Base-by-base conservation (phyloP, 2,797 vertebrate species). In the Epinephelus coioides region DNA sequence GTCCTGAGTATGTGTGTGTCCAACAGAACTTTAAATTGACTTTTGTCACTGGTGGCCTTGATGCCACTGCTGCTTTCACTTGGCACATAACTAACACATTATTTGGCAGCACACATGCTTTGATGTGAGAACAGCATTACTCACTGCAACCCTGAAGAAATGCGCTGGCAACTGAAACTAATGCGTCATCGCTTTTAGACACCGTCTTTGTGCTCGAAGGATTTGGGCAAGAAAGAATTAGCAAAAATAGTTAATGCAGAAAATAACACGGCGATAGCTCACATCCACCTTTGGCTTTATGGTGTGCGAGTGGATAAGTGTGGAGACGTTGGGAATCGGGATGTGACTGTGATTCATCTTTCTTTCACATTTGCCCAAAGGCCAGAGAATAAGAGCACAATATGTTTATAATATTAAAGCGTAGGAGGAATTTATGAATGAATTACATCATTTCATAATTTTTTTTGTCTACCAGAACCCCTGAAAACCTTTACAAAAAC, bases 11-110 rank as follows among this genome's bases (percentile, higher is more conserved):
- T 64, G 51, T 71, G 65, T 57, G 43, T 38, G 40, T 81, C 78
- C 78, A 74, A 86, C 78, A 83, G 54, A 91, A 88, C 88, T 92
- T 89, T 79, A 87, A 87, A 91, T 90, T 91, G 88, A 92, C 89
- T 92, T 91, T 88, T 89, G 86, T 87, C 85, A 84, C 78, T 77
- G 73, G 85, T 86, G 82, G 84, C 82, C 72, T 78, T 34, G 51
- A 81, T 78, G 85, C 76, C 79, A 82, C 82, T 64, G 53, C 73
- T 67, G 86, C 84, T 69, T 82, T 84, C 79, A 79, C 76, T 92
- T 88, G 87, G 85, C 86, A 68, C 79, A 66, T 30, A 7, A 14
- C 67, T 30, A 55, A 73, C 73, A 51, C 66, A 78, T 80, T 54
- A 82, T 77, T 91, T 92, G 87, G 88, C 79, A 87, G 72, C 76